Evolutionary conservation across 2,797 vertebrate species (phyloP).

Genomic region (Sorex maritimensis): DNA sequence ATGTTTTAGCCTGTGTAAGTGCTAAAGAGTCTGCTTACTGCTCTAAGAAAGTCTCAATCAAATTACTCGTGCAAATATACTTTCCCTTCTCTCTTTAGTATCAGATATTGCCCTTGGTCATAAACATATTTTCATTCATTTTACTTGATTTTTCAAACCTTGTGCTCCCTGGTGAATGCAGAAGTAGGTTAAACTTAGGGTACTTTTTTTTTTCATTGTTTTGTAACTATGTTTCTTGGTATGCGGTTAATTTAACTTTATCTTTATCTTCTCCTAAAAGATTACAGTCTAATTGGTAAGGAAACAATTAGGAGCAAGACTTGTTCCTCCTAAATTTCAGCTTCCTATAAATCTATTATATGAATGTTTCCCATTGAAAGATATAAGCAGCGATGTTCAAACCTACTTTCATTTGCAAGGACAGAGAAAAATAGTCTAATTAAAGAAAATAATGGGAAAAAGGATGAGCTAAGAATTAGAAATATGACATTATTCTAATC

Average conservation of each 20-base stretch:
- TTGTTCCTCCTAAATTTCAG: background rate
- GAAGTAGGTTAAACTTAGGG: background rate
- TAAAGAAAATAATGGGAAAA: background rate
- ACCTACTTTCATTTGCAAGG: conserved; percentile 65
- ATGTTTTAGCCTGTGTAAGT: background rate
- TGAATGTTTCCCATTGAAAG: conserved; percentile 23
- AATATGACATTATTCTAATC: conserved; percentile 11
- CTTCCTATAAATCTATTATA: background rate
- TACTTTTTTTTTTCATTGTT: background rate
- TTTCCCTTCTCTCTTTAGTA: background rate
- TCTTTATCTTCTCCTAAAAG: background rate
- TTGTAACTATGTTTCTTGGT: conserved; percentile 10
- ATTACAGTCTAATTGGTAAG: background rate
- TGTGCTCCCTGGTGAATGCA: background rate
- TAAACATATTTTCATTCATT: background rate
- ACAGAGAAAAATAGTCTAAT: background rate
- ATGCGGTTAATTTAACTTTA: background rate
- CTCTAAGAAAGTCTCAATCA: background rate
- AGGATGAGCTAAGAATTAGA: background rate
- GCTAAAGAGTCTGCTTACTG: background rate
- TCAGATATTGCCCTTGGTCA: background rate
- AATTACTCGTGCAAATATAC: background rate
- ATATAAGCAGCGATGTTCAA: conserved; percentile 19
- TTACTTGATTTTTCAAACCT: background rate
- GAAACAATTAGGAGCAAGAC: background rate